Evolutionary conservation across 2,888 invertebrate species (phyloP).

Genomic region (Eristalis pertinax): DNA sequence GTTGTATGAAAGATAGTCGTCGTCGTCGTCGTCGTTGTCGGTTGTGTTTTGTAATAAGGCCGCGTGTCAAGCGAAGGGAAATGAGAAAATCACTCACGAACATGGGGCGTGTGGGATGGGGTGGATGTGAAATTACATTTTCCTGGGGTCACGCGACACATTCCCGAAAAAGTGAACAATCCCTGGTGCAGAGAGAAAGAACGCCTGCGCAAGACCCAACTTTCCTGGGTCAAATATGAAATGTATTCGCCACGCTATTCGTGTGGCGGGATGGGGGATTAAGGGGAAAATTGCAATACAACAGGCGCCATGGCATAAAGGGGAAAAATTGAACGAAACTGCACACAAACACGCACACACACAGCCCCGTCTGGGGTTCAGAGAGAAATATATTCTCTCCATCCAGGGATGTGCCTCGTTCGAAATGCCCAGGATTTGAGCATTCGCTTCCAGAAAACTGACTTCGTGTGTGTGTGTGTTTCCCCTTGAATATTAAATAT

Average conservation of each 20-base stretch:
- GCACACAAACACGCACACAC: not conserved
- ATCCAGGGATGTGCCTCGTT: conserved; percentile 10
- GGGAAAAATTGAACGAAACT: conserved; percentile 37
- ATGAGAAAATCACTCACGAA: not conserved
- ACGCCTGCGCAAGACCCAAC: not conserved
- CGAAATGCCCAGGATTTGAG: conserved; percentile 43
- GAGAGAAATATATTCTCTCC: not conserved
- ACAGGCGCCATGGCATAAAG: not conserved
- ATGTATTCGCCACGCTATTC: not conserved
- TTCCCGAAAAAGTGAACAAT: conserved; percentile 22
- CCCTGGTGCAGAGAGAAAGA: not conserved
- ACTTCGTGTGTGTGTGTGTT: not conserved
- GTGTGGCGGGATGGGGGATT: not conserved
- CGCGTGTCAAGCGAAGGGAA: not conserved
- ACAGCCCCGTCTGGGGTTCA: not conserved
- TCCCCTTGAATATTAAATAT: conserved; percentile 15
- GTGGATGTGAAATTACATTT: conserved; percentile 3
- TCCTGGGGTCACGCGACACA: conserved; percentile 37
- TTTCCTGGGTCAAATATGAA: conserved; percentile 54
- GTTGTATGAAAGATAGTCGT: not conserved
- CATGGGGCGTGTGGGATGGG: not conserved
- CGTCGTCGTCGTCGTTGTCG: too few relatives aligned
- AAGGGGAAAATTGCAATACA: not conserved
- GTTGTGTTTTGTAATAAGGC: not conserved
- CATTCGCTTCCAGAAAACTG: conserved; percentile 37